phyloP scores from a whole-genome alignment of 2,113 vertebrate genomes.

The Murina feae region DNA sequence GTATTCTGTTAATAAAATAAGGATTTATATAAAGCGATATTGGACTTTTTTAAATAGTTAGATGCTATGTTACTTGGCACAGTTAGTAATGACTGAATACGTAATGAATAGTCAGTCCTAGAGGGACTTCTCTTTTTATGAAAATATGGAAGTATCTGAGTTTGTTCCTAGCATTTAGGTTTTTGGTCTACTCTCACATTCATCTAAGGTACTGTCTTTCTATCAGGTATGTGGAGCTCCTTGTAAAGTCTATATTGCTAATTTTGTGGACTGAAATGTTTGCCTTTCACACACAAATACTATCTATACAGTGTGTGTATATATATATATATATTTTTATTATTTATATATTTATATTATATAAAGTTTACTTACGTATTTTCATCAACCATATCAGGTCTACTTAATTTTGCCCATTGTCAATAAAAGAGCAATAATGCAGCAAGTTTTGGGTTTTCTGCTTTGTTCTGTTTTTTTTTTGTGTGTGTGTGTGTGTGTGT shows the following conservation, averaged over 20 bases:
- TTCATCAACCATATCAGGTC: conserved; percentile 88
- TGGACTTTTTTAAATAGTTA: conserved; percentile 83
- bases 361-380: conserved; percentile 88
- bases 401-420: conserved; percentile 84
- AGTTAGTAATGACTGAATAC: conserved; percentile 89
- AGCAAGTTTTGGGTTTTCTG: conserved; percentile 61
- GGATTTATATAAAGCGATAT: conserved; percentile 91
- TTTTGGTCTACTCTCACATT: conserved; percentile 84
- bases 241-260: conserved; percentile 82
- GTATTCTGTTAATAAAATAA: conserved; percentile 91
- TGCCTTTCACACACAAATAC: conserved; percentile 81
- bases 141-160: conserved; percentile 88
- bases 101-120: conserved; percentile 85
- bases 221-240: conserved; percentile 79
- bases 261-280: conserved; percentile 80
- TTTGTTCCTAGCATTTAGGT: conserved; percentile 76
- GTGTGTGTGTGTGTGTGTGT: no score
- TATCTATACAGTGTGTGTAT: conserved; percentile 79
- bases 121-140: conserved; percentile 77
- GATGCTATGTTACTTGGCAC: conserved; percentile 96
- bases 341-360: conserved; percentile 87
- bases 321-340: conserved; percentile 71
- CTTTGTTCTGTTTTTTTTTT: conserved; percentile 59
- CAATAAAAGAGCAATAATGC: conserved; percentile 84
- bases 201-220: conserved; percentile 78